Evolutionary conservation across 2,113 vertebrate species (phyloP).

Genomic region (Dromaius novaehollandiae): DNA sequence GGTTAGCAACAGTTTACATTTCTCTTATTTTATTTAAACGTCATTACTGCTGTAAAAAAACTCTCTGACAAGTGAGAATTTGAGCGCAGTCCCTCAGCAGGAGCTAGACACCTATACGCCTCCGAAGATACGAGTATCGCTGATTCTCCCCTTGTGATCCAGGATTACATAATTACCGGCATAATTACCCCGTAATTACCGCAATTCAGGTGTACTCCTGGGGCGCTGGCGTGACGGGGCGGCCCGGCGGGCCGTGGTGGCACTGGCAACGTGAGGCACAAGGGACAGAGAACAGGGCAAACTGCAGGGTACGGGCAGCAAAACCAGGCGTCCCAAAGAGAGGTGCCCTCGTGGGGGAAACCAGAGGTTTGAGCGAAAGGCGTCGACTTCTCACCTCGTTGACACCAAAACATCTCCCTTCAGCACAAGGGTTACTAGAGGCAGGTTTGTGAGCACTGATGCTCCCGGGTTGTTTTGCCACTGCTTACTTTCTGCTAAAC

Average conservation of each 20-base stretch:
- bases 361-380: background rate
- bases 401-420: background rate
- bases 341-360: background rate
- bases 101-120: background rate
- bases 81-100: background rate
- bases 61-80: background rate
- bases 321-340: background rate
- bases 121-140: background rate
- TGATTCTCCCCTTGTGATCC: background rate
- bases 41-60: background rate
- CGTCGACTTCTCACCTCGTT: background rate
- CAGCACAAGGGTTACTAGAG: background rate
- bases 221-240: too few species aligned
- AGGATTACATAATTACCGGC: background rate
- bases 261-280: too few species aligned
- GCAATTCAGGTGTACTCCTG: too few species aligned
- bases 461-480: background rate
- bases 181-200: too few species aligned
- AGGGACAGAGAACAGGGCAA: background rate
- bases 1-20: background rate
- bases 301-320: too few species aligned
- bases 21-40: background rate
- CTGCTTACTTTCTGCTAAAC: background rate
- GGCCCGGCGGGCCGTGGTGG: too few species aligned
- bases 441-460: background rate